Base-by-base conservation (phyloP, 2,113 vertebrate genomes). In the Morone saxatilis region DNA sequence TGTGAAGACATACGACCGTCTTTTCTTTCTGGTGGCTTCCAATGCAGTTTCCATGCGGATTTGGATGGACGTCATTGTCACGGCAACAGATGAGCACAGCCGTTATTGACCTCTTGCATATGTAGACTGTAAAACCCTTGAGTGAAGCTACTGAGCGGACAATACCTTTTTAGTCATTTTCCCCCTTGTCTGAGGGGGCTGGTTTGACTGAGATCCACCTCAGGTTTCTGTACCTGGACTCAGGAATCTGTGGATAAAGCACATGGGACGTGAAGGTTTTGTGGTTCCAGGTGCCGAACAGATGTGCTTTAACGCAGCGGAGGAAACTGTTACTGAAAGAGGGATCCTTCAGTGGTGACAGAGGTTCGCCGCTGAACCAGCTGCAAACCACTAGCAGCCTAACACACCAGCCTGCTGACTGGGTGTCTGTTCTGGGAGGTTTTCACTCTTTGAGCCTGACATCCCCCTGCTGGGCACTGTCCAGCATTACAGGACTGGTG, bases 51-150 rank as follows among this genome's bases (percentile, higher is more conserved):
- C 97, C 77, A 97, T 98, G 97, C 93, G 97, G 2, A 98, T 98
- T 31, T 98, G 97, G 97, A 98, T 98, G 95, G 97, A 97, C 1
- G 97, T 97, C 51, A 96, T 98, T 2, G 97, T 98, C 74, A 98
- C 97, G 0, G 97, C 97, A 0, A 97, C 97, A 0, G 97, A 98
- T 1, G 97, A 97, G 72, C 96, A 97, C 90, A 91, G 94, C 75
- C 95, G 95, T 48, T 96, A 96, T 67, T 97, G 95, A 97, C 54
- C 54, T 73, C 47, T 14, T 54, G 10, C 6, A 6, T 2, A 7
- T 20, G 14, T 76, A 6, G 67, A 75, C 77, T 56, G n/a, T 63
- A 36, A 22, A 43, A 67, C n/a, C 22, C 5, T 38, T 4, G 22
- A 71, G 19, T 1, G 41, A 65, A 68, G 48, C 72, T 74, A 22